phyloP scores from a whole-genome alignment of 2,888 invertebrate genomes.

The Gortyna flavago region DNA sequence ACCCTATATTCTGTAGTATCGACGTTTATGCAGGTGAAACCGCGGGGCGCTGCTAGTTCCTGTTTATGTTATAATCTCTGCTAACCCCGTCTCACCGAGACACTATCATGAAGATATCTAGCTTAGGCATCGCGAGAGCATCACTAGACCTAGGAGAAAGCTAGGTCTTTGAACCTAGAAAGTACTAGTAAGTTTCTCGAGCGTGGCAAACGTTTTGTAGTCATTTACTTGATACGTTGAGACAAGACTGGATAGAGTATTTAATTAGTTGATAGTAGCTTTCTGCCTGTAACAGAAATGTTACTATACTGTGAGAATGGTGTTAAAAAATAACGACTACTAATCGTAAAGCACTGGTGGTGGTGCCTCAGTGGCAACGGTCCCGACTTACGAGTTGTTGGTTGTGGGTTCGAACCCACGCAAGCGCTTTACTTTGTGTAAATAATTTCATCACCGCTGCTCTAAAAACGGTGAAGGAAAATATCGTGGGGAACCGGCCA shows the following conservation, averaged over 20 bases:
- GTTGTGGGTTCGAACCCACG: too few relatives aligned
- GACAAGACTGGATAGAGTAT: constrained; percentile 2
- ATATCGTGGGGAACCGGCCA: too few relatives aligned
- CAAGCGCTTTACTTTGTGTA: too few relatives aligned
- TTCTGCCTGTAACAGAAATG: background rate
- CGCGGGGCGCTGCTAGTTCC: background rate
- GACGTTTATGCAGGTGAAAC: background rate
- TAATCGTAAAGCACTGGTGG: background rate
- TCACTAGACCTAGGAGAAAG: constrained; percentile 61
- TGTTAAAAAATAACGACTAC: background rate
- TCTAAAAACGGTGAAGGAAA: too few relatives aligned
- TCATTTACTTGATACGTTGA: constrained; percentile 35
- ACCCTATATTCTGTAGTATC: too few relatives aligned
- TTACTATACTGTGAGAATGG: background rate
- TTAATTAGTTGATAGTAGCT: constrained; percentile 12
- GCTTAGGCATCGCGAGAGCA: constrained; percentile 46
- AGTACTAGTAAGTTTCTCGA: constrained; percentile 46
- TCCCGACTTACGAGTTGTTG: too few relatives aligned
- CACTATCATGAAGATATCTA: constrained; percentile 37
- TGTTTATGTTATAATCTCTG: background rate
- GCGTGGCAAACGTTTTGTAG: constrained; percentile 54
- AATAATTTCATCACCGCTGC: too few relatives aligned
- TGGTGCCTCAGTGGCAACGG: too few relatives aligned
- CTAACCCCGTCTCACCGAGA: background rate
- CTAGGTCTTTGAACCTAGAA: constrained; percentile 64